Conservation (phyloP, 2,113 vertebrate genomes). For the Electrona antarctica region DNA sequence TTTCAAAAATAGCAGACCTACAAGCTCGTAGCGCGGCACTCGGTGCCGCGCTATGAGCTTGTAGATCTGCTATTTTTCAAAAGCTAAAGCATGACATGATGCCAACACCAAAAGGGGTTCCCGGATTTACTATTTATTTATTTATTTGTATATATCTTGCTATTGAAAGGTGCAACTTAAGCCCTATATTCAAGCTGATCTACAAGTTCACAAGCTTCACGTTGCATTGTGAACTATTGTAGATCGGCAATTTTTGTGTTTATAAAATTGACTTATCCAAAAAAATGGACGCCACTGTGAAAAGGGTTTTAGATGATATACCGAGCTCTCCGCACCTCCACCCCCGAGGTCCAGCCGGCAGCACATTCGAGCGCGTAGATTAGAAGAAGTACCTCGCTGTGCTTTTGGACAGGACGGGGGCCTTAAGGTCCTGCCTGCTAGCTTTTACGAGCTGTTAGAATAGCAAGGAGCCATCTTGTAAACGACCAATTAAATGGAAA, state of each 20-base stretch:
- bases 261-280: too few relatives aligned
- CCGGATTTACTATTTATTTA: not conserved
- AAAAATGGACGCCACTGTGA: too few relatives aligned
- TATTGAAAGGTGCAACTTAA: not conserved
- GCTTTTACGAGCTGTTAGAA: constrained; percentile 69
- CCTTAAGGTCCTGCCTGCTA: constrained; percentile 35
- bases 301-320: not conserved
- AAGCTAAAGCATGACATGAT: too few relatives aligned
- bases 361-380: not conserved
- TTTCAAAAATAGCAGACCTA: too few relatives aligned
- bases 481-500: constrained; percentile 67
- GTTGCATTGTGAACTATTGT: too few relatives aligned
- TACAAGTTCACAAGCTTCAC: too few relatives aligned
- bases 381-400: not conserved
- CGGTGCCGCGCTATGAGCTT: too few relatives aligned
- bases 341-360: not conserved
- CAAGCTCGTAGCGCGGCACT: too few relatives aligned
- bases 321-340: not conserved
- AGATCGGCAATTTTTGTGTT: too few relatives aligned
- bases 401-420: constrained; percentile 18
- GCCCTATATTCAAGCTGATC: too few relatives aligned
- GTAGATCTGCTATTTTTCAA: too few relatives aligned
- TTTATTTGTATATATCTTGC: not conserved
- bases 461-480: constrained; percentile 61
- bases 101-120: too few relatives aligned